Percentiles rank a stretch among this genome's conserved stretches.
These are phyloP conservation scores for Sylvilagus bachmani DNA, from an alignment of 2,113 vertebrate species.

Conservation along the genomic window DNA sequence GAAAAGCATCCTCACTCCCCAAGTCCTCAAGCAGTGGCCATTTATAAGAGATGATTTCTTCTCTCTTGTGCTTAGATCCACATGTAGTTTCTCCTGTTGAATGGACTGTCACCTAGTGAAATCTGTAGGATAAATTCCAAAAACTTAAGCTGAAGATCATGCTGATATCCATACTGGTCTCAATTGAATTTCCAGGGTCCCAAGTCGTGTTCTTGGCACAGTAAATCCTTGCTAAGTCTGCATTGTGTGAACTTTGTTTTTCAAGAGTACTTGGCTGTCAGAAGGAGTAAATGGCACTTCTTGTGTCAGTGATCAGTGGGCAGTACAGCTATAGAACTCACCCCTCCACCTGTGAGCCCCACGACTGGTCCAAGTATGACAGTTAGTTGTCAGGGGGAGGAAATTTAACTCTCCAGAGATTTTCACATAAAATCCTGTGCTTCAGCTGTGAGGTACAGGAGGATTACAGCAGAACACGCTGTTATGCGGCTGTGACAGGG, in stretches of 20 bases:
- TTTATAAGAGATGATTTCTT: background rate
- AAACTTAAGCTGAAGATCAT: background rate
- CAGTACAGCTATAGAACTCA: background rate
- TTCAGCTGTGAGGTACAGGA: background rate
- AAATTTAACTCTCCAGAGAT: background rate
- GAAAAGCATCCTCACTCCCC: background rate
- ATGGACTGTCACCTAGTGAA: background rate
- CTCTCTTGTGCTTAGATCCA: background rate
- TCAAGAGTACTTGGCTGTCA: background rate
- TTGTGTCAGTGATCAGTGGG: background rate
- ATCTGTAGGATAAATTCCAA: background rate
- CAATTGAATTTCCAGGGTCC: background rate
- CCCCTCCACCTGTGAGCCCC: background rate
- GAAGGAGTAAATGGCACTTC: background rate
- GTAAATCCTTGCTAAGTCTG: background rate
- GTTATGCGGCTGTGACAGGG: background rate
- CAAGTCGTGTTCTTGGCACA: background rate
- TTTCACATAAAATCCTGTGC: background rate
- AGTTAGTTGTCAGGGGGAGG: background rate
- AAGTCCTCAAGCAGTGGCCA: background rate
- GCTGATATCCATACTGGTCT: background rate
- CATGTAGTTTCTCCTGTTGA: background rate
- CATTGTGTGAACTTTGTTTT: background rate
- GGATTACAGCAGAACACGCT: background rate
- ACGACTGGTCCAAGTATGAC: background rate